Conservation (phyloP, 2,797 vertebrate genomes). For the Smutsia gigantea region DNA sequence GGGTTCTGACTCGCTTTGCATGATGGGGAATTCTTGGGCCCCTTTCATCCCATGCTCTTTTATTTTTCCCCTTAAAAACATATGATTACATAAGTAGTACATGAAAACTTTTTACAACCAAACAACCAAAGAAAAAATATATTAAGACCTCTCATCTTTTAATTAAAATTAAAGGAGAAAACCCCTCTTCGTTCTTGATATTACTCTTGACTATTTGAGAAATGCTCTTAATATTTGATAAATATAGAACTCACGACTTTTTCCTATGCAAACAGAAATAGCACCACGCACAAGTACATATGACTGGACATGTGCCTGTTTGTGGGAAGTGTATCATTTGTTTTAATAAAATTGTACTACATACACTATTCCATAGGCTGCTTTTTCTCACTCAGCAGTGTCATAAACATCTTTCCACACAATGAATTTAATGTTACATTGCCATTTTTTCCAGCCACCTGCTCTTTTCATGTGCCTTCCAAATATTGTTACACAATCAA, state of each 20-base stretch:
- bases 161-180: conserved; percentile 21
- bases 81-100: neutral
- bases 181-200: neutral
- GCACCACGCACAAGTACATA: neutral
- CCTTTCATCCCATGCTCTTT: neutral
- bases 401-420: neutral
- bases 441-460: neutral
- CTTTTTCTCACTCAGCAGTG: neutral
- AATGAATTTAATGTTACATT: neutral
- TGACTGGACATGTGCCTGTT: neutral
- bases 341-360: neutral
- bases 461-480: neutral
- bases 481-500: neutral
- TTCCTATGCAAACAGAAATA: conserved; percentile 4
- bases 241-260: neutral
- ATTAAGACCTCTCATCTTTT: neutral
- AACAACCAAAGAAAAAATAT: neutral
- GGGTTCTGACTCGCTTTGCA: neutral
- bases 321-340: neutral
- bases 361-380: neutral
- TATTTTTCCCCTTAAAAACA: neutral
- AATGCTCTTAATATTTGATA: neutral
- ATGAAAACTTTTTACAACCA: neutral
- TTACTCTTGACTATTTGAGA: conserved; percentile 21
- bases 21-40: neutral